Conservation (phyloP, 2,888 invertebrate genomes). For the Entomobrya multifasciata region DNA sequence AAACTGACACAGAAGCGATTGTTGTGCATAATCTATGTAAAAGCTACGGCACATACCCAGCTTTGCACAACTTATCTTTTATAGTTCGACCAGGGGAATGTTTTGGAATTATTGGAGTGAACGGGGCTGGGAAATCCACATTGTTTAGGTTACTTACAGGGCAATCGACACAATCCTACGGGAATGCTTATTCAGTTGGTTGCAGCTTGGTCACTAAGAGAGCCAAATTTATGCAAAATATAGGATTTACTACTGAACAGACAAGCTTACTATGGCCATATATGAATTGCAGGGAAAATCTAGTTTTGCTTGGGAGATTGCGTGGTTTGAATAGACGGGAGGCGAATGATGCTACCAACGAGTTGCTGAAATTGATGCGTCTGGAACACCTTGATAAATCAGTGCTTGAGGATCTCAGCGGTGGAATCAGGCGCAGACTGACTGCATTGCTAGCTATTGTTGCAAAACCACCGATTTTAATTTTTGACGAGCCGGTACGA, state of each 20-base stretch:
- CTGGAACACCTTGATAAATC: neutral
- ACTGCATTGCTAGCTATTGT: neutral
- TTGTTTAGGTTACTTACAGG: conserved; percentile 17
- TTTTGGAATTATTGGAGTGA: conserved; percentile 52
- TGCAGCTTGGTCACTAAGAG: conserved; percentile 2
- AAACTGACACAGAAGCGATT: conserved; percentile 8
- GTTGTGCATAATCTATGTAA: conserved; percentile 39
- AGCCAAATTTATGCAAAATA: conserved; percentile 16
- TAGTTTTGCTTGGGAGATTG: neutral
- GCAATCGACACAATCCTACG: conserved; percentile 29
- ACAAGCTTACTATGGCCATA: neutral
- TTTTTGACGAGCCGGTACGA: conserved; percentile 47
- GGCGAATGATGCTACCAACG: neutral
- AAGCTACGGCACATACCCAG: conserved; percentile 33
- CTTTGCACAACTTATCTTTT: conserved; percentile 22
- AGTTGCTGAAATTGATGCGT: conserved; percentile 15
- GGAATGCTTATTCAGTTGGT: conserved; percentile 34
- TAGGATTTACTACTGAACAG: conserved; percentile 3
- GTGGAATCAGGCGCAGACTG: conserved; percentile 25
- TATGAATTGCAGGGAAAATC: neutral
- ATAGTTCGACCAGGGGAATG: conserved; percentile 1
- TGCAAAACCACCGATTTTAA: conserved; percentile 16
- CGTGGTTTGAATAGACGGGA: neutral
- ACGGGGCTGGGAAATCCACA: conserved; percentile 51
- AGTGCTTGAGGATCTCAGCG: neutral